phyloP scores from a whole-genome alignment of 2,797 vertebrate genomes.

The Enteromius fasciolatus region DNA sequence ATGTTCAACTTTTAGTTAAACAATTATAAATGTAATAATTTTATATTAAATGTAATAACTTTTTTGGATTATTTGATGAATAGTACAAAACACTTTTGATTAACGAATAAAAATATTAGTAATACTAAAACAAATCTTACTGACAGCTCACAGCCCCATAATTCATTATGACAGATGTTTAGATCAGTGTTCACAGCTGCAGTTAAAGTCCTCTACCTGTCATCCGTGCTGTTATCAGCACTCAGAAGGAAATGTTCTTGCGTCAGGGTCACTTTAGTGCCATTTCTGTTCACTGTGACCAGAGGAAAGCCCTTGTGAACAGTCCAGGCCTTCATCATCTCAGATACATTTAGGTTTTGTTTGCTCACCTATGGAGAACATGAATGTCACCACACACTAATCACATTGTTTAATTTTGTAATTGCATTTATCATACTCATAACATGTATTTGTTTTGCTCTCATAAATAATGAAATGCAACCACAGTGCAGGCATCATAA shows the following conservation, averaged over 20 bases:
- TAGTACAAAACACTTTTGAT: too few species aligned
- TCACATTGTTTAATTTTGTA: not conserved
- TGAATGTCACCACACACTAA: not conserved
- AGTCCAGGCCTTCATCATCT: slow-evolving; percentile 94
- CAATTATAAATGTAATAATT: too few species aligned
- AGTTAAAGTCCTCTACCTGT: slow-evolving; percentile 73
- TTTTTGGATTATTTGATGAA: too few species aligned
- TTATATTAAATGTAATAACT: too few species aligned
- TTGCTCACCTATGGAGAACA: slow-evolving; percentile 72
- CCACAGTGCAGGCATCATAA: not conserved
- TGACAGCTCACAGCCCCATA: not conserved
- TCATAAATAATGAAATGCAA: not conserved
- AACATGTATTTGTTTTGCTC: not conserved
- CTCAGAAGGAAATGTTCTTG: slow-evolving; percentile 87
- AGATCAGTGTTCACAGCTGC: slow-evolving; percentile 7
- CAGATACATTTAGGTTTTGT: slow-evolving; percentile 79
- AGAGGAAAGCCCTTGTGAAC: slow-evolving; percentile 93
- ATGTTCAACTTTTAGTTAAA: too few species aligned
- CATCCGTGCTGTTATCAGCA: slow-evolving; percentile 70
- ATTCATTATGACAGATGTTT: not conserved
- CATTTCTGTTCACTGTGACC: slow-evolving; percentile 84
- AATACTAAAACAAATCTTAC: not conserved
- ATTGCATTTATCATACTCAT: not conserved
- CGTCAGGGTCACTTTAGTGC: slow-evolving; percentile 77
- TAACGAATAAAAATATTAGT: not conserved